These are phyloP conservation scores for Chouioia cunea DNA, from an alignment of 2,888 invertebrate species.

Conservation along the genomic window DNA sequence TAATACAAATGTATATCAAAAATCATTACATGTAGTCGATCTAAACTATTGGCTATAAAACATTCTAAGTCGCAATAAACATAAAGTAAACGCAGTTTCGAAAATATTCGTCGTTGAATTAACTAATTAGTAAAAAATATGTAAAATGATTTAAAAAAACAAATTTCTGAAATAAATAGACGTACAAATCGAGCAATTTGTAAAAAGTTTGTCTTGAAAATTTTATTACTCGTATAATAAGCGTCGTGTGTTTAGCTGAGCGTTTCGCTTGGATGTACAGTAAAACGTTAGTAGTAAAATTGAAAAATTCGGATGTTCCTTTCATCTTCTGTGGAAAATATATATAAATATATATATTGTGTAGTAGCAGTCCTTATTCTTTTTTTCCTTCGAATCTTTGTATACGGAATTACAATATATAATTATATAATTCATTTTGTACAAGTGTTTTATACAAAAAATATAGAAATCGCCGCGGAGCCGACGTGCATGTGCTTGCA, in stretches of 20 bases:
- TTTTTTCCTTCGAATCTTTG: conserved; percentile 41
- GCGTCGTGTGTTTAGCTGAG: conserved; percentile 43
- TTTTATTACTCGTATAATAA: conserved; percentile 53
- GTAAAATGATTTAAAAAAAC: conserved; percentile 16
- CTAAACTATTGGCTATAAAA: conserved; percentile 22
- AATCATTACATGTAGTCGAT: conserved; percentile 11
- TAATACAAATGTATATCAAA: conserved; percentile 23
- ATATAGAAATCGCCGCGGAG: conserved; percentile 48
- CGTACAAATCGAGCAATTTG: conserved; percentile 41
- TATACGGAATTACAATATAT: conserved; percentile 47
- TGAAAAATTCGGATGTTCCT: conserved; percentile 40
- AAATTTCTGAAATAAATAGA: conserved; percentile 40
- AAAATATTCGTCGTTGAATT: conserved; percentile 27
- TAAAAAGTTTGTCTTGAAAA: conserved; percentile 52
- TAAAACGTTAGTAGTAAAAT: conserved; percentile 33
- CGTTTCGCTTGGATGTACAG: conserved; percentile 42
- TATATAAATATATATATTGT: conserved; percentile 28
- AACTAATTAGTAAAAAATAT: conserved; percentile 34
- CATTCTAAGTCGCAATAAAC: conserved; percentile 25
- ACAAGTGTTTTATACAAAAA: conserved; percentile 50
- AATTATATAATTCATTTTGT: conserved; percentile 50
- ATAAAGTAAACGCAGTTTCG: conserved; percentile 26
- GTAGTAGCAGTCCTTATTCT: conserved; percentile 3
- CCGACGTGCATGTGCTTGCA: conserved; percentile 33
- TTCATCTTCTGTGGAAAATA: conserved; percentile 15